Percentiles rank a stretch among this genome's conserved stretches.
These are phyloP conservation scores for Achlya flavicornis DNA, from an alignment of 2,888 invertebrate species.

Conservation along the genomic window DNA sequence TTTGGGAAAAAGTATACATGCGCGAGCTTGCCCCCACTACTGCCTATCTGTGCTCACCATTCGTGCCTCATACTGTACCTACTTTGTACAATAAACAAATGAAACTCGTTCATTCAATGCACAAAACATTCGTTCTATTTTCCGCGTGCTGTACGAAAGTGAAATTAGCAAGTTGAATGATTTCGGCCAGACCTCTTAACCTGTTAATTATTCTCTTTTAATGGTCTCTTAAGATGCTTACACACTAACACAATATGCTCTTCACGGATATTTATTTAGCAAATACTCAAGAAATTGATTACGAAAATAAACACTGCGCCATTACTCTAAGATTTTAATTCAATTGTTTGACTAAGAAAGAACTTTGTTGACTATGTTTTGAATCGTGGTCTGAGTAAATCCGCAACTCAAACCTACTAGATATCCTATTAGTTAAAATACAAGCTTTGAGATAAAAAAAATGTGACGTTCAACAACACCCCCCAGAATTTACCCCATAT, in stretches of 20 bases:
- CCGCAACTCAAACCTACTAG: background rate
- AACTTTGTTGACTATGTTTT: too few relatives aligned
- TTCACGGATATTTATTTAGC: background rate
- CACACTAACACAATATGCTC: background rate
- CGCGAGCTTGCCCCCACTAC: too few relatives aligned
- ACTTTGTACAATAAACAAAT: constrained; percentile 26
- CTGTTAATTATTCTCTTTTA: constrained; percentile 38
- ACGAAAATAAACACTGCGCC: background rate
- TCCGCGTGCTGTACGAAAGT: constrained; percentile 43
- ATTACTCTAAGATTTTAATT: background rate
- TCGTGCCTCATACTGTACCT: too few relatives aligned
- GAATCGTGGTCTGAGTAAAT: background rate
- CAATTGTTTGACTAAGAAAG: background rate
- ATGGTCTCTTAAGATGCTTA: background rate
- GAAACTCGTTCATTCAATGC: constrained; percentile 29
- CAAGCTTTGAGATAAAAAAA: too few relatives aligned
- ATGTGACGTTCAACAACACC: too few relatives aligned
- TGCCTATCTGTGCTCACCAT: too few relatives aligned
- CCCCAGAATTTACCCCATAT: too few relatives aligned
- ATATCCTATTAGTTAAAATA: too few relatives aligned
- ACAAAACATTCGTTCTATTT: constrained; percentile 33
- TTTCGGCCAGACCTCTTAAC: constrained; percentile 41
- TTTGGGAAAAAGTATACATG: too few relatives aligned
- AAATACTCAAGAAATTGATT: background rate
- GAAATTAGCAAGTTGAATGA: constrained; percentile 52